Evolutionary conservation across 2,797 vertebrate species (phyloP), one percentile per base, ranked within the genome.

Genomic region (Acanthurus leucopareius): DNA sequence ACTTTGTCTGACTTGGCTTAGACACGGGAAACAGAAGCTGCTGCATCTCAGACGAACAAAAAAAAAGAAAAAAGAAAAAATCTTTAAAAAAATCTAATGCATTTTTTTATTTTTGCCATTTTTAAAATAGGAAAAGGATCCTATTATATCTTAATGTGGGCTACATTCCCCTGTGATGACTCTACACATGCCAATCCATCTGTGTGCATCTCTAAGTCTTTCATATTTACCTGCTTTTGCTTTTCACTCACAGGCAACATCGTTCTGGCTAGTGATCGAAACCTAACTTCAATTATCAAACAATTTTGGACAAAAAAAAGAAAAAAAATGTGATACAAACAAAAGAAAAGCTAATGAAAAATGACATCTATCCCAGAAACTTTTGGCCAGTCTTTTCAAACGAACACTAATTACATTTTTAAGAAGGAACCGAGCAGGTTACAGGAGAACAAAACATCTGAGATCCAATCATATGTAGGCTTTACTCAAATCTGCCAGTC

Each of bases 401-500:
- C 58, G 77, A 57, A 90, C 44, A 84, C 58, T 59, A 45, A 63
- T 75, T 58, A 89, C 79, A 84, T 74, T 80, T 80, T 38, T 19
- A 87, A 86, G 78, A 80, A 78, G 56, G 73, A 87, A 88, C 58
- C 51, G 63, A 86, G 84, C 10, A 17, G 68, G 51, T 70, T 85
- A 85, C 78, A 85, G 74, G 80, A 80, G 73, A 83, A 86, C 73
- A 81, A 77, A 91, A 89, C 66, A 79, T 87, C 67, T 61, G 70
- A 74, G 75, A 87, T 86, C 75, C 79, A 62, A 88, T 86, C 86
- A 73, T 20, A 67, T 68, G 79, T 74, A 80, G 85, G 72, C 68
- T 88, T 92, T 86, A 85, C 85, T 89, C 74, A 83, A 90, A 90
- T 88, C 79, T 70, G 85, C 73, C 89, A 79, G 88, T 89, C 86